Base-by-base conservation (phyloP, 2,797 vertebrate genomes). In the Pangasius sanitwongsei region DNA sequence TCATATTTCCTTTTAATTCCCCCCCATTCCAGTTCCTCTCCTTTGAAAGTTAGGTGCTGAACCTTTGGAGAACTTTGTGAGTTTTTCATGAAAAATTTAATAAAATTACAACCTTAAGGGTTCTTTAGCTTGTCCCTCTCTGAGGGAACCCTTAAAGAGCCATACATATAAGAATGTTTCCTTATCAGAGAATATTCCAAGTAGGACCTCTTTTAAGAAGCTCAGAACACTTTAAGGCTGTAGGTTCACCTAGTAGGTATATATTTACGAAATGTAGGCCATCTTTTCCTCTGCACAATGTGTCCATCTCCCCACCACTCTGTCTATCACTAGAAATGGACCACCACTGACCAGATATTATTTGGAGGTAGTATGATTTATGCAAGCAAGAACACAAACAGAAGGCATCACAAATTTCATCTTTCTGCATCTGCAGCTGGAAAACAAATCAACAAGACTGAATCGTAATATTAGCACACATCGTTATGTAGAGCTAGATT, bases 361-460 rank as follows among this genome's bases (percentile, higher is more conserved):
- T 65, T 83, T 88, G 23, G 16, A 57, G 28, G 15, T 44, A 41
- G 34, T 13, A 65, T 81, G 63, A 86, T 65, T 50, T 61, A 72
- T 16, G 70, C 44, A 75, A 65, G 81, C 23, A 69, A 44, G 59
- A 31, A 67, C 61, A 74, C 63, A 81, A 31, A 65, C 50, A 16
- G n/a, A 44, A 37, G 23, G 6, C 69, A 65, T 70, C 61, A 55
- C 11, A 80, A 81, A 53, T 44, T 28, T 44, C 4, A 31, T 34
- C 69, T 81, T 59, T 48, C 28, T 18, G 8, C 7, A 75, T 44
- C 18, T 44, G 57, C 48, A 16, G 37, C 61, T 70, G 28, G 53
- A 65, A 82, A 89, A 53, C 28, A 48, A 69, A 86, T 70, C 81
- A 63, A 81, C 57, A 83, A 83, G 34, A 16, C 82, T 28, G 59